These are phyloP conservation scores for Arrhopalites spinosus DNA, from an alignment of 2,888 invertebrate species.

Conservation along the genomic window DNA sequence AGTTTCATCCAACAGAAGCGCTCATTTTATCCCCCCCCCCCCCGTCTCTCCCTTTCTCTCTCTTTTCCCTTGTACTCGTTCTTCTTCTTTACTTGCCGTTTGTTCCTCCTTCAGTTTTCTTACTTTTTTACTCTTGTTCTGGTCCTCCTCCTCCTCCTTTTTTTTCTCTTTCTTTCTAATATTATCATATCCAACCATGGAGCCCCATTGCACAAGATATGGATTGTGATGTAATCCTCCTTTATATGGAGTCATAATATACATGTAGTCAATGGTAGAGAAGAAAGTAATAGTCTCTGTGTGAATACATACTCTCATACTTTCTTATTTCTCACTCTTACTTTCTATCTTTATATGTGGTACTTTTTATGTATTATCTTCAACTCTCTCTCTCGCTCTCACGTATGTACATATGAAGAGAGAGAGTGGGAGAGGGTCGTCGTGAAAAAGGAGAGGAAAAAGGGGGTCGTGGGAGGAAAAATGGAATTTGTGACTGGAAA, in stretches of 20 bases:
- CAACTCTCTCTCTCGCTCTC: neutral
- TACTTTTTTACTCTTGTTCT: neutral
- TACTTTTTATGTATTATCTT: neutral
- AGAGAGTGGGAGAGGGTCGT: no score
- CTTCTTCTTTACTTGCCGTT: neutral
- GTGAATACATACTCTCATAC: neutral
- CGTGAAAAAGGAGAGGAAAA: no score
- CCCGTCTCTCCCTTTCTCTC: constrained; percentile 4
- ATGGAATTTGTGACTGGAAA: no score
- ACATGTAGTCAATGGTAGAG: neutral
- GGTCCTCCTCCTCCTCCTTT: constrained; percentile 6
- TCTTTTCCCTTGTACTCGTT: neutral
- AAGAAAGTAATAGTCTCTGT: neutral
- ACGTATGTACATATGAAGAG: no score
- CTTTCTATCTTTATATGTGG: constrained; percentile 10
- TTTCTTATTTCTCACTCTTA: constrained; percentile 9
- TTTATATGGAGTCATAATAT: neutral
- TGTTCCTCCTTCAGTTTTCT: constrained; percentile 24
- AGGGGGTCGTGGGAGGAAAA: neutral
- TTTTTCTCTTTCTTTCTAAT: constrained; percentile 10
- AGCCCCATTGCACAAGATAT: neutral
- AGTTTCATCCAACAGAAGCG: neutral
- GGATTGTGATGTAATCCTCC: neutral
- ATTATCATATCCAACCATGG: constrained; percentile 6
- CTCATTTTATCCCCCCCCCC: constrained; percentile 1